phyloP scores from a whole-genome alignment of 2,888 invertebrate genomes.

The Automeris io region DNA sequence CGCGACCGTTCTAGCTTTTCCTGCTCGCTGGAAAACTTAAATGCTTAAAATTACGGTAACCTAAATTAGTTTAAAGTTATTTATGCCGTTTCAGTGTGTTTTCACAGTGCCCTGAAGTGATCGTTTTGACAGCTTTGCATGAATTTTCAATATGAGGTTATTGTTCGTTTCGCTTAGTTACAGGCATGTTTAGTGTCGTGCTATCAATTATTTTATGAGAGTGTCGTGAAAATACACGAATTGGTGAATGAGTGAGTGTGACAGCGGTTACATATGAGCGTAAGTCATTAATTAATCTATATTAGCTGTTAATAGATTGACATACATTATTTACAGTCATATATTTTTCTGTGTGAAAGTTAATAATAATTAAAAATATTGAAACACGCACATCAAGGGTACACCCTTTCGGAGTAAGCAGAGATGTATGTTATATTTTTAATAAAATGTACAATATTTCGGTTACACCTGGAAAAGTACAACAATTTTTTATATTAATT shows the following conservation, averaged over 20 bases:
- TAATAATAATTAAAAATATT: too few relatives aligned
- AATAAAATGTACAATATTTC: too few relatives aligned
- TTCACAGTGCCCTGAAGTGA: not conserved
- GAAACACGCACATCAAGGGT: too few relatives aligned
- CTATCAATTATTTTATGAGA: conserved; percentile 18
- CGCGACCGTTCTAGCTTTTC: conserved; percentile 22
- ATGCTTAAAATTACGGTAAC: not conserved
- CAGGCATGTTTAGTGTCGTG: conserved; percentile 5
- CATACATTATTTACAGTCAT: too few relatives aligned
- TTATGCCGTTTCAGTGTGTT: not conserved
- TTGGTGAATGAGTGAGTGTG: conserved; percentile 27
- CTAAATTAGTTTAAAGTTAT: not conserved
- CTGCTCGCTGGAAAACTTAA: not conserved
- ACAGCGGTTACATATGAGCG: conserved; percentile 47
- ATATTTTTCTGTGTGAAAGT: too few relatives aligned
- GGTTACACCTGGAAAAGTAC: too few relatives aligned
- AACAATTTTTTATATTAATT: too few relatives aligned
- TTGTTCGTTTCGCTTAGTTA: conserved; percentile 5
- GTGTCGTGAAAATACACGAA: conserved; percentile 30
- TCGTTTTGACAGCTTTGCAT: not conserved
- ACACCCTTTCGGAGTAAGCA: too few relatives aligned
- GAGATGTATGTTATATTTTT: too few relatives aligned
- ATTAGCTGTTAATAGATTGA: too few relatives aligned
- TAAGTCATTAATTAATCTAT: conserved; percentile 33
- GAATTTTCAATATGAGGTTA: conserved; percentile 7